Base-by-base conservation (phyloP, 2,888 invertebrate species). In the Sminthurinus aureus region DNA sequence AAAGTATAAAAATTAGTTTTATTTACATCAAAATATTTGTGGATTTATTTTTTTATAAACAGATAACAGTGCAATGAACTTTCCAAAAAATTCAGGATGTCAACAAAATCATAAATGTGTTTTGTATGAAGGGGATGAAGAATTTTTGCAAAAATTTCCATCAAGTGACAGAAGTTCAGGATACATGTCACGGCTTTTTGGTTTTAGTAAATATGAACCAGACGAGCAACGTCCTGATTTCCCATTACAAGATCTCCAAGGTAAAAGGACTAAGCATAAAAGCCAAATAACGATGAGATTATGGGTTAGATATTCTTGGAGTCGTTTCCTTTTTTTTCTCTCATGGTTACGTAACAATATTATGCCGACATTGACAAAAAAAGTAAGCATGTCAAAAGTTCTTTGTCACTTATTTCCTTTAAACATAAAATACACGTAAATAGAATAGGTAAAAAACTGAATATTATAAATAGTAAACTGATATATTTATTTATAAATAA, bases 121-220 rank as follows among this genome's bases (percentile, higher is more conserved):
- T 4, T 20, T 67, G 4, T 71, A 73, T 20, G 58, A 58, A 6
- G 73, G 82, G 18, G 88, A 88, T 73, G 85, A 88, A 79, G 20
- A 81, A 22, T 86, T 88, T 50, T 83, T 85, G 18, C 50, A 85
- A 11, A 73, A 82, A 11, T 87, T 87, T 58, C 87, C 88, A 24
- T 50, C 84, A 12, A 80, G 85, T 6, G 26, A 78, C 13, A 52
- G 86, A 52, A 74, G 83, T 50, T 26, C 83, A 12, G 88, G 88
- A 9, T 88, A 79, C 71, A 67, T 88, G 0, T 74, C 81, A 13
- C 67, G 67, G 24, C 13, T 88, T n/a, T 88, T 88, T 82, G 88
- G 88, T 0, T 87, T 81, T 71, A 79, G 83, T 4, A 52, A 84
- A 71, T 64, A 81, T 13, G 58, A 73, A 15, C 58, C 67, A 13